Evolutionary conservation across 2,113 vertebrate genomes (phyloP), one percentile per base, ranked within the genome.

Genomic region (Gallinago jamesoni): DNA sequence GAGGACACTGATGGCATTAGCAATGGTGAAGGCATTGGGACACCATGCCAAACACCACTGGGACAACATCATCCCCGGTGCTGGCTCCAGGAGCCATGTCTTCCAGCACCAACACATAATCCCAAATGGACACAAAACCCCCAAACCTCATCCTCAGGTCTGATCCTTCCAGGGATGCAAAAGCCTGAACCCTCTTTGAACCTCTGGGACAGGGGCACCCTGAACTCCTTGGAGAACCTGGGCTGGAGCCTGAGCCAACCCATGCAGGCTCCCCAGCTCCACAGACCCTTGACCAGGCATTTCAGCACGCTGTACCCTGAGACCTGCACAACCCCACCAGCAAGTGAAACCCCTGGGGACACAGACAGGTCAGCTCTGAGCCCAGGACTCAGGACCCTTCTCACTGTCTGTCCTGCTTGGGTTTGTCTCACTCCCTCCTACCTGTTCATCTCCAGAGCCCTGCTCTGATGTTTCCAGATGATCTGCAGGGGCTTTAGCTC

Each of bases 151-250:
- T 15, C 63, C 10, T 57, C 30, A 75, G 23, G 12, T 28, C 18
- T 41, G 10, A 64, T 35, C n/a, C 50, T 90, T 64, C 21, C 57
- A 73, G 57, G 12, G 7, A 30, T 48, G 30, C n/a, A 63, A 62
- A 75, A 67, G 4, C n/a, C 73, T 66, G 48, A 89, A 30, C 7
- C 12, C 25, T 72, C 43, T 67, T 82, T 0, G 2, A 72, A 59
- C 8, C 0, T 0, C 0, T 16, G 35, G 25, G 22, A 50, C 22
- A 50, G n/a, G 21, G 12, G 5, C 0, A 2, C 33, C 30, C 50
- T 19, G 15, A 80, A 33, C 8, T 60, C 30, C 67, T 67, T 25
- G 30, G 39, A 43, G 50, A 69, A 30, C 28, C 72, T 68, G 82
- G 25, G 16, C 48, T 75, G 76, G n/a, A 79, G 66, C 23, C 33